A percentile compares a stretch with the other conserved stretches of the same genome.
These are phyloP conservation scores for Centropyge bicolor DNA, from an alignment of 2,797 vertebrate genomes.

Conservation along the genomic window DNA sequence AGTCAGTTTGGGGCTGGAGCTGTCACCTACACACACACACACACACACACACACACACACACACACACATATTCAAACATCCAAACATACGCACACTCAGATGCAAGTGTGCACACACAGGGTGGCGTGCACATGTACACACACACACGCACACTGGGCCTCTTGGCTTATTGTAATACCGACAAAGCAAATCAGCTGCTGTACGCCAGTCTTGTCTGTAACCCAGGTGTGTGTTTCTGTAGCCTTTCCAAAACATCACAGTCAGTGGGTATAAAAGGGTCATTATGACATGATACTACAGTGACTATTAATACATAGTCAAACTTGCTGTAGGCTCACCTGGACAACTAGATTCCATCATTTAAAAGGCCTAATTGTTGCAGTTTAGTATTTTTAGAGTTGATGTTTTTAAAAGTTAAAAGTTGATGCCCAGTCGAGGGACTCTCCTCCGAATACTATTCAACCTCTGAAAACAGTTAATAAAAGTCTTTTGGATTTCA, in stretches of 20 bases:
- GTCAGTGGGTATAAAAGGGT: constrained; percentile 44
- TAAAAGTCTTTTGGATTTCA: no score
- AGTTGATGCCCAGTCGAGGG: no score
- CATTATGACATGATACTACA: constrained; percentile 30
- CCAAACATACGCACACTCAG: constrained; percentile 47
- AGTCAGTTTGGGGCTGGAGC: constrained; percentile 97
- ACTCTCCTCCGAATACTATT: no score
- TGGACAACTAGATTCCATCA: background rate
- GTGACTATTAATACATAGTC: constrained; percentile 30
- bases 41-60: constrained; percentile 42
- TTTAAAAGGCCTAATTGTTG: background rate
- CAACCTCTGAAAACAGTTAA: no score
- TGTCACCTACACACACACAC: constrained; percentile 87
- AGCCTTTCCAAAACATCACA: constrained; percentile 60
- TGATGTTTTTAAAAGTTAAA: no score
- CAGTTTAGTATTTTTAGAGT: no score
- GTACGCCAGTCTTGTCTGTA: constrained; percentile 64
- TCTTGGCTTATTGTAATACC: constrained; percentile 73
- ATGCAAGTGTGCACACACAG: constrained; percentile 37
- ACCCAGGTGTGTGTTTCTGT: constrained; percentile 76
- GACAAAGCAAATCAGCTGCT: constrained; percentile 80
- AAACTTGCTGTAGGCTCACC: background rate
- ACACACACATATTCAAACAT: constrained; percentile 41
- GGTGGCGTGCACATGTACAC: background rate
- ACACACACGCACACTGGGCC: constrained; percentile 41